Evolutionary conservation across 1,140 invertebrate species (phyloP).

Genomic region (Tetramorium parvispinum): DNA sequence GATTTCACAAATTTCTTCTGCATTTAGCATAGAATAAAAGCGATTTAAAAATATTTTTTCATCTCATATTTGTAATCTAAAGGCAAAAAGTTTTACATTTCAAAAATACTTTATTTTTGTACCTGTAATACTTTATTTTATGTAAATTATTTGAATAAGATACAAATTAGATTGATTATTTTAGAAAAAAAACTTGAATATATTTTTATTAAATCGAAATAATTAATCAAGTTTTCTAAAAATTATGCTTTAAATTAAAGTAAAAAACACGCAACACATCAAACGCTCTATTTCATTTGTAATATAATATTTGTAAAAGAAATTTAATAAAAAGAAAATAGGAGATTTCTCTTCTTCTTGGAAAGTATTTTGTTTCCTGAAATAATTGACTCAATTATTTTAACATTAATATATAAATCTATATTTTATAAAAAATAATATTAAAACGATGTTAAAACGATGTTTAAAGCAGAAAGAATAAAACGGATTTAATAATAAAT

Average conservation of each 20-base stretch:
- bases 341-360: not conserved
- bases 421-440: not conserved
- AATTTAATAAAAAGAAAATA: not conserved
- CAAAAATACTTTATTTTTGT: no score
- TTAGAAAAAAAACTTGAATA: not conserved
- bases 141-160: not conserved
- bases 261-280: not conserved
- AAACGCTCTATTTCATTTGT: not conserved
- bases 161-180: not conserved
- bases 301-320: slow-evolving; percentile 4
- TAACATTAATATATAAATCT: not conserved
- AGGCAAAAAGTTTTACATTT: not conserved
- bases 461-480: not conserved
- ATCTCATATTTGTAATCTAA: not conserved
- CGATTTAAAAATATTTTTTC: not conserved
- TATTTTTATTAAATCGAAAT: not conserved
- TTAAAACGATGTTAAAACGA: not conserved
- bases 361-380: not conserved
- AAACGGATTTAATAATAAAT: not conserved
- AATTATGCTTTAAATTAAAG: not conserved
- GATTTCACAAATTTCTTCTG: not conserved
- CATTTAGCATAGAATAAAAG: not conserved
- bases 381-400: slow-evolving; percentile 9
- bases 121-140: not conserved
- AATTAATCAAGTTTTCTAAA: not conserved